phyloP scores from a whole-genome alignment of 2,888 invertebrate species.

The Galeruca laticollis region DNA sequence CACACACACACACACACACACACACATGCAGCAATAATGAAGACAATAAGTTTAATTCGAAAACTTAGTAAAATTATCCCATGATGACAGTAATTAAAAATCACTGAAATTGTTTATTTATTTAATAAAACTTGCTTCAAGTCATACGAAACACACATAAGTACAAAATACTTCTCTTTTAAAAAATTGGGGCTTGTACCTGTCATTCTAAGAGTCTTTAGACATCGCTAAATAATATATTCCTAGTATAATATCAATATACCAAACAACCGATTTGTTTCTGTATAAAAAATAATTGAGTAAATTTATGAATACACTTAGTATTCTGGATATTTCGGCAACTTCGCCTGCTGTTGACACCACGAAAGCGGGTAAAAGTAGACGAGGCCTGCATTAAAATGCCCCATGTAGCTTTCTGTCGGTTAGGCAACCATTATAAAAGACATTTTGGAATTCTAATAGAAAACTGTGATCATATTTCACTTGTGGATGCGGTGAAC shows the following conservation, averaged over 20 bases:
- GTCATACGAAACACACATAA: too few relatives aligned
- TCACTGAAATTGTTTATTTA: too few relatives aligned
- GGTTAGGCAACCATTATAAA: slow-evolving; percentile 54
- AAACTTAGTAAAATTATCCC: too few relatives aligned
- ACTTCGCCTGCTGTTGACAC: slow-evolving; percentile 51
- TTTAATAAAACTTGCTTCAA: too few relatives aligned
- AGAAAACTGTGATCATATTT: slow-evolving; percentile 62
- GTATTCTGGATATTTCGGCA: slow-evolving; percentile 46
- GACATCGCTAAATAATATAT: not conserved
- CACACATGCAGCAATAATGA: too few relatives aligned
- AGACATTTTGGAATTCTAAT: slow-evolving; percentile 62
- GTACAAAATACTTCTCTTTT: too few relatives aligned
- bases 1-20: too few relatives aligned
- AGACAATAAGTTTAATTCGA: too few relatives aligned
- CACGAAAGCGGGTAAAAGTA: slow-evolving; percentile 34
- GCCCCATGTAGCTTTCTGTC: slow-evolving; percentile 56
- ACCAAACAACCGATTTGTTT: not conserved
- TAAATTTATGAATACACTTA: slow-evolving; percentile 48
- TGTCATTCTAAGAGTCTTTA: too few relatives aligned
- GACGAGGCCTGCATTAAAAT: slow-evolving; percentile 55
- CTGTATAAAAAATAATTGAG: slow-evolving; percentile 45
- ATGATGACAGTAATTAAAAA: too few relatives aligned
- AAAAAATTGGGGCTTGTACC: too few relatives aligned
- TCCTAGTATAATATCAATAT: not conserved
- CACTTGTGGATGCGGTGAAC: slow-evolving; percentile 61